Evolutionary conservation across 35 echinoderm and acorn worm genomes (phyloP), one percentile per base, ranked within the genome.

Genomic region (Nesometra sesokonis): DNA sequence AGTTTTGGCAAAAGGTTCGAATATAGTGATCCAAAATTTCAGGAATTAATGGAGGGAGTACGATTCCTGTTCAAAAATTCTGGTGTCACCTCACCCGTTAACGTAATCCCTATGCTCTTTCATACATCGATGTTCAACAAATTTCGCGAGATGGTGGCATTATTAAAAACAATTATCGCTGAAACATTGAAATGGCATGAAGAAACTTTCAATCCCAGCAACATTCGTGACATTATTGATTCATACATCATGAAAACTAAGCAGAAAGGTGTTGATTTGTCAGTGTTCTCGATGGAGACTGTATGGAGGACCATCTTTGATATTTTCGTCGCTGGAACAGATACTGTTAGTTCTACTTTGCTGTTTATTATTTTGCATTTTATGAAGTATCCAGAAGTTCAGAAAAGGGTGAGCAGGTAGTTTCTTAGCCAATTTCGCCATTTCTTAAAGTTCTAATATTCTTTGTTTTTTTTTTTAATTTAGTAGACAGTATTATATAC

Each of bases 171-270:
- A 0, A 83, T 89, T 37, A 89, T 89, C 17, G 47, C 32, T 3
- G 52, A 83, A 35, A 80, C 40, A 33, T 30, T 90, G 32, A 29
- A 13, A 19, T 33, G 82, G 19, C 89, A 90, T 37, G 11, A 32
- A 19, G 89, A 85, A 27, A 86, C 32, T 27, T 90, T 86, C 67
- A 31, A 90, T 35, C n/a, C 83, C 13, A 78, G 33, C 23, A 77
- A 90, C 40, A 86, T 90, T 77, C 89, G 89, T 27, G 89, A 90
- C 46, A 90, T 90, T 29, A 90, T 90, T n/a, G 89, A 90, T 31
- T 40, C 79, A 34, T 85, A 90, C 37, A 34, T 89, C 13, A 17
- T 80, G 0, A 80, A 89, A 77, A 21, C 33, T 31, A 30, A 88
- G 36, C 36, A 40, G 23, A 31, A 17, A 8, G 35, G 40, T 3